Percentiles rank a stretch among this genome's conserved stretches.
These are phyloP conservation scores for Amphilophus citrinellus DNA, from an alignment of 2,113 vertebrate genomes.

Conservation along the genomic window DNA sequence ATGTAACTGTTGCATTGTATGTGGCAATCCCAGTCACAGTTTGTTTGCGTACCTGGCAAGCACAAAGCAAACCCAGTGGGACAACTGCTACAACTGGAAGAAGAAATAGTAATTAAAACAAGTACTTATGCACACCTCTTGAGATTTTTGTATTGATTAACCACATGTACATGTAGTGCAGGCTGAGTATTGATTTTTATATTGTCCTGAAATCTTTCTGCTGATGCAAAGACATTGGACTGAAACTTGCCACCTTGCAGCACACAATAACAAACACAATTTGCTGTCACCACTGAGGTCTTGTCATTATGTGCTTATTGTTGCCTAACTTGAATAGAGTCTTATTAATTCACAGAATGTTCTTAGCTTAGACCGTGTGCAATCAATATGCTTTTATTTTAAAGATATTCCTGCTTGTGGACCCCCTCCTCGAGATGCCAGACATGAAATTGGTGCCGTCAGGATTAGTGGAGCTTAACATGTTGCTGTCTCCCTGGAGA, in stretches of 20 bases:
- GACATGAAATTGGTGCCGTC: constrained; percentile 15
- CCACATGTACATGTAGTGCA: not conserved
- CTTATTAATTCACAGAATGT: not conserved
- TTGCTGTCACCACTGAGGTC: not conserved
- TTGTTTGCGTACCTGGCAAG: not conserved
- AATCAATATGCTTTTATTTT: not conserved
- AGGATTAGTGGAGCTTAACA: constrained; percentile 29
- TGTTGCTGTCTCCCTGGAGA: constrained; percentile 12
- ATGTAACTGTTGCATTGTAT: not conserved
- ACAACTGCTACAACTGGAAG: not conserved
- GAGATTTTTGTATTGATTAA: constrained; percentile 6
- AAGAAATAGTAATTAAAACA: not conserved
- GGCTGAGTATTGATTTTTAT: not conserved
- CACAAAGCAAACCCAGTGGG: not conserved
- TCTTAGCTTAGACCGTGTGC: not conserved
- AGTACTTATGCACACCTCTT: not conserved
- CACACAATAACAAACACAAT: not conserved
- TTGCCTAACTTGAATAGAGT: not conserved
- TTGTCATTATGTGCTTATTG: constrained; percentile 15
- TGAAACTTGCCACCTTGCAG: not conserved
- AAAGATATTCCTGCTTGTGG: not conserved
- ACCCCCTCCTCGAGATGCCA: not conserved
- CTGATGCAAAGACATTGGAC: not conserved
- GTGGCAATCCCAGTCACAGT: not conserved
- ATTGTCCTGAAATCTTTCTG: not conserved